Conservation (phyloP, 2,797 vertebrate species). For the Triplophysa yarkandensis region DNA sequence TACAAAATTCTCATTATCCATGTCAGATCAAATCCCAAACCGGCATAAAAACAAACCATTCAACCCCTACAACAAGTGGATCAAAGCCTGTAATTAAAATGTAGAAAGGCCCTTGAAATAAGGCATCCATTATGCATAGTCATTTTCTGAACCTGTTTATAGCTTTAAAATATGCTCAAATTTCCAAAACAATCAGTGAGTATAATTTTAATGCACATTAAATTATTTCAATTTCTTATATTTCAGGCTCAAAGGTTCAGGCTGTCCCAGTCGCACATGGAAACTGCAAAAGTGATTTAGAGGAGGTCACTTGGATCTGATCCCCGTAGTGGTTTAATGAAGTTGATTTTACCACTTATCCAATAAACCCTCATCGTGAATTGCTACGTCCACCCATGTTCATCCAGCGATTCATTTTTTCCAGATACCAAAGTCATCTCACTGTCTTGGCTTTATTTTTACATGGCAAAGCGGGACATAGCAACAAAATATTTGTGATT, state of each 20-base stretch:
- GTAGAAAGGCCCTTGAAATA: too few species aligned
- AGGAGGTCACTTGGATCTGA: background rate
- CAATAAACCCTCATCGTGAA: background rate
- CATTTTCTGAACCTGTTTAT: background rate
- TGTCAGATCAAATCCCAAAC: background rate
- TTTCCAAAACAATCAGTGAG: background rate
- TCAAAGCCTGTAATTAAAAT: background rate
- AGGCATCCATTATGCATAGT: too few species aligned
- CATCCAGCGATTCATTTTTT: background rate
- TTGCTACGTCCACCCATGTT: background rate
- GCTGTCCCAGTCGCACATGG: background rate
- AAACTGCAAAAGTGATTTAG: slow-evolving; percentile 2
- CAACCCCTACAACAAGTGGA: background rate
- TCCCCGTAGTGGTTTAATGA: background rate
- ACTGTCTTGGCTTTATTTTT: background rate
- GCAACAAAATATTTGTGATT: slow-evolving; percentile 2
- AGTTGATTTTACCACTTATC: background rate
- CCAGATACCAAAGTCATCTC: slow-evolving; percentile 1
- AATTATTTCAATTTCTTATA: background rate
- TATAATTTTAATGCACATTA: background rate
- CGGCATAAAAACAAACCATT: background rate
- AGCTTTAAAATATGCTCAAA: background rate
- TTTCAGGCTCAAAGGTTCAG: background rate
- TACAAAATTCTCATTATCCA: background rate
- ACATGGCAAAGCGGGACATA: background rate